Conservation (phyloP, 2,797 vertebrate genomes). For the Alauda arvensis region DNA sequence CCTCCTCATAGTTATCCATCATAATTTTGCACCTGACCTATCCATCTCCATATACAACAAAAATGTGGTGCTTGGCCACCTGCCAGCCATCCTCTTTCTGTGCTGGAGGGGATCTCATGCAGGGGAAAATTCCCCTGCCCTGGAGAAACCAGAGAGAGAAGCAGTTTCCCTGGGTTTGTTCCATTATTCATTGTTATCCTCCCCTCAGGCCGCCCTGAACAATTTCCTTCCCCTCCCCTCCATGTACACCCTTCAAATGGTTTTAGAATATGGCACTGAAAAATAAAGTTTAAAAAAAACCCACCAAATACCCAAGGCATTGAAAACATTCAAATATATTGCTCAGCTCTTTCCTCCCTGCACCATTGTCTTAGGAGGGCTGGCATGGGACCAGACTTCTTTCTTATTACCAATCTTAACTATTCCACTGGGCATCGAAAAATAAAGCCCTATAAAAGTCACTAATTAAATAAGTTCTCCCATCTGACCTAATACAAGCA, state of each 20-base stretch:
- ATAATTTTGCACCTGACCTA: background rate
- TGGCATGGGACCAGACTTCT: conserved; percentile 32
- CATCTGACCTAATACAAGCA: conserved; percentile 59
- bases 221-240: conserved; percentile 42
- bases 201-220: background rate
- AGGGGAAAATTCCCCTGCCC: background rate
- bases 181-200: conserved; percentile 44
- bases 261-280: conserved; percentile 38
- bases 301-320: conserved; percentile 23
- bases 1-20: background rate
- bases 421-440: conserved; percentile 52
- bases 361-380: conserved; percentile 40
- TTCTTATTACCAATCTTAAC: conserved; percentile 62
- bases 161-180: background rate
- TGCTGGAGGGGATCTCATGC: background rate
- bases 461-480: conserved; percentile 63
- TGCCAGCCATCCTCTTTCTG: background rate
- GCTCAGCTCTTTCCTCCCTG: conserved; percentile 30
- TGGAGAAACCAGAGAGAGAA: background rate
- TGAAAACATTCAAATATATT: conserved; percentile 47
- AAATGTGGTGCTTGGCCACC: background rate
- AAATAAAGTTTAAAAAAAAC: background rate
- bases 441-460: conserved; percentile 62
- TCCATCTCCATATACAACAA: background rate
- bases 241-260: conserved; percentile 11